Evolutionary conservation across 2,113 vertebrate genomes (phyloP), one percentile per base, ranked within the genome.

Genomic region (Nesoenas mayeri): DNA sequence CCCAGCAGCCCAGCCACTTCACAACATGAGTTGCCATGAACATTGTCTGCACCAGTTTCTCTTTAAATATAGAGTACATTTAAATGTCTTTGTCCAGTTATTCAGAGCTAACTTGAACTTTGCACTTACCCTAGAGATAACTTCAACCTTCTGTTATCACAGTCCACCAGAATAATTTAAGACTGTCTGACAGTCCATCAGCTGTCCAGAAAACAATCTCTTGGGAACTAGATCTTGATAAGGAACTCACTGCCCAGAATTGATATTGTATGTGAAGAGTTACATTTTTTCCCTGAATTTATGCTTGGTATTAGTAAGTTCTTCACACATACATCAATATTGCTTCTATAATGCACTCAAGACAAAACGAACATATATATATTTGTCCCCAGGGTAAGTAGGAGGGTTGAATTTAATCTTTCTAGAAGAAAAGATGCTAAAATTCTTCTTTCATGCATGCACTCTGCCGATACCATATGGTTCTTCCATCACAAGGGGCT

Each of bases 61-160:
- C 36, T 90, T 81, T 57, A 90, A 91, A 89, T 32, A 60, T 2
- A 31, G 58, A 88, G 88, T 79, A 94, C 91, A 92, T 31, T 50
- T 65, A 65, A 83, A 93, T 62, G 79, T 89, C 74, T 87, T 89
- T 42, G 51, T 51, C 48, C 38, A 85, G 70, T 74, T 93, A 79
- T 38, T 75, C 73, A 93, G 87, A 85, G 62, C 36, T 67, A 80
- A 57, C 71, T 58, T 78, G 79, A 93, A 92, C 88, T 88, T 80
- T n/a, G 47, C 32, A 51, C 84, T 80, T 78, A 53, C n/a, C 54
- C 65, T 32, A 48, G 42, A 86, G 67, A 93, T 78, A 93, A 66
- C 64, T 85, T 96, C 51, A 44, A 70, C 21, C 29, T 10, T 69
- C 50, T 88, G 44, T 66, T 90, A 83, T 66, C 82, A 89, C 69